These are phyloP conservation scores for Trichopoda pennipes DNA, from an alignment of 2,888 invertebrate species.

Conservation along the genomic window DNA sequence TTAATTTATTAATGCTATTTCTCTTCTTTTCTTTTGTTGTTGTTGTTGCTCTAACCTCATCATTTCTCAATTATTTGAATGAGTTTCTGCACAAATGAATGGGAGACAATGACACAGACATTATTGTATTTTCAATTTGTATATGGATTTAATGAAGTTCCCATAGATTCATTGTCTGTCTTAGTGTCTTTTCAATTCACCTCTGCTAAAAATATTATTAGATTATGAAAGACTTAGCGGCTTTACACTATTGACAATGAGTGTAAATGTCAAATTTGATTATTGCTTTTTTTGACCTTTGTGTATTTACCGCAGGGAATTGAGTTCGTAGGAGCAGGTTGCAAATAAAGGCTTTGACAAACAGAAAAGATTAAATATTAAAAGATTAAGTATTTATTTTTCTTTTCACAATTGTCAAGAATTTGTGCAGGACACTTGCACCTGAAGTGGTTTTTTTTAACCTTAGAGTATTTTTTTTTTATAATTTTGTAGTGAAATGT, in stretches of 20 bases:
- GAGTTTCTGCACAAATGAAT: constrained; percentile 5
- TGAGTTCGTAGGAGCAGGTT: constrained; percentile 47
- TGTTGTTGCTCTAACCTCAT: constrained; percentile 50
- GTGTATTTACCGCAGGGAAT: constrained; percentile 41
- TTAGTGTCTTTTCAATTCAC: constrained; percentile 35
- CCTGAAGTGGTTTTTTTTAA: constrained; percentile 15
- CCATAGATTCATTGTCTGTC: constrained; percentile 65
- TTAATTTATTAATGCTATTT: constrained; percentile 48
- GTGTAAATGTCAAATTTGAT: constrained; percentile 34
- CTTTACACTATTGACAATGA: neutral
- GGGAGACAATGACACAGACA: constrained; percentile 12
- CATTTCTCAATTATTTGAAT: constrained; percentile 34
- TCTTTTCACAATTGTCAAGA: constrained; percentile 15
- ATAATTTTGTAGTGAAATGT: neutral
- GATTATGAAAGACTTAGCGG: constrained; percentile 41
- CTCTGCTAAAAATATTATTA: constrained; percentile 33
- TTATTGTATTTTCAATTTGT: constrained; percentile 26
- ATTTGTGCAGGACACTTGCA: constrained; percentile 30
- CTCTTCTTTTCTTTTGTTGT: constrained; percentile 5
- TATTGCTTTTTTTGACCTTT: constrained; percentile 4
- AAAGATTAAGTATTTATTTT: constrained; percentile 41
- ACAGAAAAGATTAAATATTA: neutral
- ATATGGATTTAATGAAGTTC: constrained; percentile 77
- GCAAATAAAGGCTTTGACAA: constrained; percentile 30
- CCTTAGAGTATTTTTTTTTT: constrained; percentile 20